Base-by-base conservation (phyloP, 2,113 vertebrate genomes). In the Capreolus pygargus region DNA sequence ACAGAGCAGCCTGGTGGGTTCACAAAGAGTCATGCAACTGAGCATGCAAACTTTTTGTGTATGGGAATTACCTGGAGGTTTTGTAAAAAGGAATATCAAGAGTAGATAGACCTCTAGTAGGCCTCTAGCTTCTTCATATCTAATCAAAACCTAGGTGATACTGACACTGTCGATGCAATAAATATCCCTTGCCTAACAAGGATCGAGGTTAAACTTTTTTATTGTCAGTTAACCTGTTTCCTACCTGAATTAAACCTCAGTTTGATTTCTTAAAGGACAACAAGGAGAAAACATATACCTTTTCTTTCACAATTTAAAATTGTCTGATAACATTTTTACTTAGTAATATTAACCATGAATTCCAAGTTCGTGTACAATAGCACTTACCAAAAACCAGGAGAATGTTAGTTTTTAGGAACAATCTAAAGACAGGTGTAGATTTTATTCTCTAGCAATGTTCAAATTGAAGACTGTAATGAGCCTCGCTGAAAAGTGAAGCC, bases 381-480 rank as follows among this genome's bases (percentile, higher is more conserved):
- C 55, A 52, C 52, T 91, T 36, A 60, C 57, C 81, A 12, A 52
- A 83, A 84, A 95, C 86, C 45, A 60, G 4, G 23, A 81, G 21
- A 93, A 16, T 61, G 2, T 43, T 95, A 25, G 5, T 64, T 67
- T 91, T 92, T 58, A 86, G 33, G 39, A 93, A 79, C 27, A 43
- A 57, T 89, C 28, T 94, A 83, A 95, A 89, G 86, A 45, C 52
- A 89, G 79, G 43, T 95, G 15, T 89, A 93, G 55, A 60, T 47
- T 89, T 91, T 81, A 58, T 47, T 93, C 39, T 87, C 60, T 92
- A 96, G 95, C 50, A 36, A 98, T 43, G 17, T 79, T 96, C 87
- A 82, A 90, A 94, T 81, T 97, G 82, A 96, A 47, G 43, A 88
- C 76, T 83, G 14, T 74, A 96, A 96, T 91, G 67, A 94, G 91